Percentiles rank a stretch among this genome's conserved stretches.
Conservation (phyloP, 2,888 invertebrate genomes). For the Napeogenes sylphis region DNA sequence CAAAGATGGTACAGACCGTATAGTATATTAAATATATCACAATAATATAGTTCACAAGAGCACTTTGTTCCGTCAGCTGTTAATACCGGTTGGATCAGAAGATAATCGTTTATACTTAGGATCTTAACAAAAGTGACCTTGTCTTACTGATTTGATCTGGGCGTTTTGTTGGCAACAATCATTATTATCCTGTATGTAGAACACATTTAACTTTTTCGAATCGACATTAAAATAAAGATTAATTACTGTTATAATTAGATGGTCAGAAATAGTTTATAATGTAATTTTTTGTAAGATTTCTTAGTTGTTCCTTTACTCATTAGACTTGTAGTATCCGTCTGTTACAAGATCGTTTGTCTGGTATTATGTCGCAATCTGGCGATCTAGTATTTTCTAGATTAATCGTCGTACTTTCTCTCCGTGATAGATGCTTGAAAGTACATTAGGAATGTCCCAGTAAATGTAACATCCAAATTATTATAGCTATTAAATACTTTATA, state of each 20-base stretch:
- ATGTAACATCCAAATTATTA: too few species aligned
- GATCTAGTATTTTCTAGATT: neutral
- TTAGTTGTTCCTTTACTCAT: too few species aligned
- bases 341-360: neutral
- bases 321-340: too few species aligned
- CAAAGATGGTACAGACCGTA: too few species aligned
- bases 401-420: neutral
- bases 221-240: neutral
- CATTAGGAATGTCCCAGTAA: too few species aligned
- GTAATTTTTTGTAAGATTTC: too few species aligned
- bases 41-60: neutral
- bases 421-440: constrained; percentile 29
- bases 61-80: constrained; percentile 4
- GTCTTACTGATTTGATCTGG: constrained; percentile 2
- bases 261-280: neutral
- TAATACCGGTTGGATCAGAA: constrained; percentile 4
- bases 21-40: too few species aligned
- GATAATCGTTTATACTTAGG: constrained; percentile 3
- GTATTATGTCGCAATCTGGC: neutral
- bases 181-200: neutral
- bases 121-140: constrained; percentile 6
- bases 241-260: neutral
- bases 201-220: neutral
- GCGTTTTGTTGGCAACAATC: constrained; percentile 1
- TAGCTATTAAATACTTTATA: too few species aligned